Base-by-base conservation (phyloP, 35 echinoderm and acorn worm genomes). In the Heliocidaris tuberculata region DNA sequence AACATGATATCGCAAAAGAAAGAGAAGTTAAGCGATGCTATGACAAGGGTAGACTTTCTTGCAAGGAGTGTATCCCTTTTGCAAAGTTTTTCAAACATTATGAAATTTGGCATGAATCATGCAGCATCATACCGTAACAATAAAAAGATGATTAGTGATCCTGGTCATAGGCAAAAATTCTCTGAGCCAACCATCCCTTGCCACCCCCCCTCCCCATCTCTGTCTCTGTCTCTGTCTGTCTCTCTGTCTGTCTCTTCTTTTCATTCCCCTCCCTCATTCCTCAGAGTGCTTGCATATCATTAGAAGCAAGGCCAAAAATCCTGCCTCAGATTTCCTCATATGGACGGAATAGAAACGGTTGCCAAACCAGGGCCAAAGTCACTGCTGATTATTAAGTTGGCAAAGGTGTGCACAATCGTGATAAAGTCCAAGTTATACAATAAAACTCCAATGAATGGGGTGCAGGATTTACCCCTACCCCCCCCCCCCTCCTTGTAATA, bases 311-410 rank as follows among this genome's bases (percentile, higher is more conserved):
- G 87, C 87, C 87, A 89, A 89, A 47, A 17, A 32, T 31, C 10
- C 47, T 89, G 15, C 87, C 87, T 32, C 87, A 24, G 29, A 32
- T 89, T 48, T 89, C 87, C 87, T 89, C 12, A 35, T 47, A 47
- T 17, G 87, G 87, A 48, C 31, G 87, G 13, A 9, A 48, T 47
- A 16, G 47, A 48, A 89, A 32, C 31, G 16, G 31, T 13, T 89
- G 87, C 87, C 87, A 89, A 89, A 32, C 87, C 4, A 89, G 87
- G 87, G 87, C 87, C 12, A 48, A 89, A 89, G 47, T 48, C 87
- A 89, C 27, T 78, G 19, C 65, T 89, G 87, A 19, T 47, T 47
- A 85, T 19, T 15, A 89, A 89, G 17, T 89, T 89, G 87, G 87
- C 87, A 89, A n/a, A 32, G 65, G 65, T 78, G 21, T 24, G 65